Base-by-base conservation (phyloP, 2,797 vertebrate species). In the Fistularia commersonii region DNA sequence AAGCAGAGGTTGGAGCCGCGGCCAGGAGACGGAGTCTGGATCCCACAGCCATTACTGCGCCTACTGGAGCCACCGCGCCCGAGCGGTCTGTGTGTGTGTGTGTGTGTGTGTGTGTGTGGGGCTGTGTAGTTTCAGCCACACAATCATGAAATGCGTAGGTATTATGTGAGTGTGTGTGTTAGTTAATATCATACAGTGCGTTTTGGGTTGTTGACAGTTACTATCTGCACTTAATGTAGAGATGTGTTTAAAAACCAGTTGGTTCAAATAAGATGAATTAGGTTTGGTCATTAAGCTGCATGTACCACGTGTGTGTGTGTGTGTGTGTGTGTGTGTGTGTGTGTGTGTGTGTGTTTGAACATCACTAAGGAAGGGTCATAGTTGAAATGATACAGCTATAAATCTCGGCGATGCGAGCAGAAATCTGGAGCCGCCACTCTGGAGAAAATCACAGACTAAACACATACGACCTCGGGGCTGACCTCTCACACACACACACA, bases 31-130 rank as follows among this genome's bases (percentile, higher is more conserved):
- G 45, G 62, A 82, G 82, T 88, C 88, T 89, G 87, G 79, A 88
- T 91, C 79, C 81, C 79, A 81, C 84, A 88, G 87, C 88, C 86
- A 89, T 93, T 91, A 92, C 81, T 75, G 65, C 1, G 85, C 81
- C 87, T 79, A 82, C 88, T 90, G 92, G 85, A 90, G 88, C 83
- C 86, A 23, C 0, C 7, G 65, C 68, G 64, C 61, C 65, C 75
- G 70, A 66, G 58, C 70, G n/a, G 40, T 41, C 8, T 41, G 40
- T 23, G 23, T 23, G 23, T 23, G 23, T 23, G 23, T 23, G n/a
- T 12, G 40, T 7, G 11, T 13, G 12, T 72, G 69, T 83, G 74
- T 32, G 82, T 66, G 67, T 58, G 56, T 48, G 33, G 4, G 11
- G 34, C 12, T 60, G 57, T 57, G 64, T 70, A 32, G 73, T 77